A percentile compares a stretch with the other conserved stretches of the same genome.
Evolutionary conservation across 2,888 invertebrate species (phyloP).

Genomic region (Penaeus monodon): DNA sequence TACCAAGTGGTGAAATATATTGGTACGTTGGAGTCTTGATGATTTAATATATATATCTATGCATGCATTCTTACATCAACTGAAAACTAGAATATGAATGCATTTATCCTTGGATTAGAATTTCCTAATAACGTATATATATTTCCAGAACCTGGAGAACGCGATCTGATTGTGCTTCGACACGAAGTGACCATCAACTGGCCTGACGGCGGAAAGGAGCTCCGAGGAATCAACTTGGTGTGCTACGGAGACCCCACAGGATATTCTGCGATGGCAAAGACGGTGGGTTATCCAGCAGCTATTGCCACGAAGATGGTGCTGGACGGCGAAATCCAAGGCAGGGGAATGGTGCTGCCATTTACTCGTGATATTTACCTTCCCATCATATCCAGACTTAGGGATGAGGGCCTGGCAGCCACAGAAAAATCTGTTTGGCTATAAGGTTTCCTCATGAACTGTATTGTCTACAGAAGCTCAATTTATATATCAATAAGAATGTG

Average conservation of each 20-base stretch:
- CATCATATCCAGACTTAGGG: conserved; percentile 85
- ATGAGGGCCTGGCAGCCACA: conserved; percentile 83
- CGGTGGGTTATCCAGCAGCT: conserved; percentile 92
- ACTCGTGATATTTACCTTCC: conserved; percentile 93
- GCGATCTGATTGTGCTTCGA: conserved; percentile 93
- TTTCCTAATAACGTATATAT: neutral
- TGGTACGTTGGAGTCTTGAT: too few relatives aligned
- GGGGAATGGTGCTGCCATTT: conserved; percentile 93
- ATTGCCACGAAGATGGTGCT: conserved; percentile 92
- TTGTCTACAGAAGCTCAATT: too few relatives aligned
- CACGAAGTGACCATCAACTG: conserved; percentile 94
- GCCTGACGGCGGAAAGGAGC: conserved; percentile 87
- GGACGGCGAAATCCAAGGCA: conserved; percentile 91
- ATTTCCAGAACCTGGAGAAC: conserved; percentile 77
- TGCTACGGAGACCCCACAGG: conserved; percentile 74
- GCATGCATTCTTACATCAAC: too few relatives aligned
- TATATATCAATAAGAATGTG: too few relatives aligned
- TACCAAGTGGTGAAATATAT: too few relatives aligned
- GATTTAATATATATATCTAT: too few relatives aligned
- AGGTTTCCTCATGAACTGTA: neutral
- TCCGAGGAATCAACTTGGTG: conserved; percentile 77
- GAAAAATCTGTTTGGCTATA: conserved; percentile 72
- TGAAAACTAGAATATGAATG: neutral
- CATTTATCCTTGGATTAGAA: neutral
- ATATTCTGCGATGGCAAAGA: conserved; percentile 96